These are phyloP conservation scores for Temnothorax nylanderi DNA, from an alignment of 1,140 invertebrate species.

Conservation along the genomic window DNA sequence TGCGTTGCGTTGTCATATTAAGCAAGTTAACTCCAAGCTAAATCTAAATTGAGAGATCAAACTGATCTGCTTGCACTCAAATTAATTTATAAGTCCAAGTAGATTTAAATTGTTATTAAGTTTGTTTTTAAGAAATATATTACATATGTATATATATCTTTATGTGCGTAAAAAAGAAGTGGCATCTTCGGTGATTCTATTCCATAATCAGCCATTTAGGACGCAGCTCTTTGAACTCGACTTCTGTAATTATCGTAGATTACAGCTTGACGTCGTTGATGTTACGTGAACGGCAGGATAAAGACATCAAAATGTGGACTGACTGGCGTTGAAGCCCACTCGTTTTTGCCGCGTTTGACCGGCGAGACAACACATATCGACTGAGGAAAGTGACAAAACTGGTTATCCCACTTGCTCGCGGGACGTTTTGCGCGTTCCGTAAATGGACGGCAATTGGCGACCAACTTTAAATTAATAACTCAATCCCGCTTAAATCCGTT, in stretches of 20 bases:
- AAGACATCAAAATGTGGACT: slow-evolving; percentile 44
- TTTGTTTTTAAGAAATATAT: neutral
- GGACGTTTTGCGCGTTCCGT: neutral
- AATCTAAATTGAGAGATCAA: neutral
- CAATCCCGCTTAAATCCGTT: slow-evolving; percentile 56
- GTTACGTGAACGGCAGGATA: slow-evolving; percentile 27
- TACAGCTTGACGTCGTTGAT: neutral
- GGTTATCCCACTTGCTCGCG: slow-evolving; percentile 56
- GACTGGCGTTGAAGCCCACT: slow-evolving; percentile 32
- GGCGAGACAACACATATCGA: slow-evolving; percentile 22
- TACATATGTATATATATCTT: neutral
- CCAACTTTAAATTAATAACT: slow-evolving; percentile 66
- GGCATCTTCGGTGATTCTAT: neutral
- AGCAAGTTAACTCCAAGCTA: neutral
- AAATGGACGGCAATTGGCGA: slow-evolving; percentile 39
- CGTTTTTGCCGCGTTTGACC: neutral
- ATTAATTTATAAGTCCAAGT: neutral
- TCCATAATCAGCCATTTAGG: neutral
- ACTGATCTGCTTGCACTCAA: neutral
- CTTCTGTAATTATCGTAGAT: neutral
- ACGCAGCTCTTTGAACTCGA: neutral
- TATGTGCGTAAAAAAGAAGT: neutral
- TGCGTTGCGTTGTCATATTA: neutral
- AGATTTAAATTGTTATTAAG: neutral
- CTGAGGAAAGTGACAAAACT: slow-evolving; percentile 63